Base-by-base conservation (phyloP, 2,797 vertebrate species). In the Channallabes apus region DNA sequence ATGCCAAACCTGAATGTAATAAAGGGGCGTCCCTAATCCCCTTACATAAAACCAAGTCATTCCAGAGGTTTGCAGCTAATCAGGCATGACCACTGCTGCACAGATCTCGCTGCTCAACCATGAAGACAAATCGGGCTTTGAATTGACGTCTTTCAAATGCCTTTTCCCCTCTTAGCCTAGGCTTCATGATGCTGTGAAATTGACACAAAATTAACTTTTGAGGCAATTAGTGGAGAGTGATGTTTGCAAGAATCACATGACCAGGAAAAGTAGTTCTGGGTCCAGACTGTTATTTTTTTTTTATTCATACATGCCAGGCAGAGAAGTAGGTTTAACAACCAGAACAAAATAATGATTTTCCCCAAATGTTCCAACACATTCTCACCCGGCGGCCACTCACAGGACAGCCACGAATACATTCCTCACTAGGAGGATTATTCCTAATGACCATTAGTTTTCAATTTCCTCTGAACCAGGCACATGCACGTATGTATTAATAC, bases 1-100 rank as follows among this genome's bases (percentile, higher is more conserved):
- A 78, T 80, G 87, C 72, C 82, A 76, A 38, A 35, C n/a, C 69
- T 29, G 59, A 82, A 85, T 77, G 68, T 71, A 84, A 83, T 77
- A 69, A 86, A 89, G 84, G 77, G 80, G 76, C 72, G 54, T 80
- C 51, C 59, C 75, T 88, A 86, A 89, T 86, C 85, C 85, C 58
- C 59, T 90, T 83, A 82, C 82, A 86, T 87, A 83, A 88, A 79
- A 80, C 41, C 84, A 80, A 80, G 82, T 18, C 62, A 56, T 32
- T 84, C 24, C 65, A 67, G 71, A 87, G 41, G 76, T 62, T 83
- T 76, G 51, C 32, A 35, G 82, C 12, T 76, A 78, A 18, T 80
- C 77, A 61, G 32, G 65, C 61, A 84, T 56, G 61, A 65, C 84
- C 72, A 73, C 46, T 61, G 78, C 73, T 61, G 32, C 15, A 64